Conservation (phyloP, 2,888 invertebrate species). For the Noctua pronuba region DNA sequence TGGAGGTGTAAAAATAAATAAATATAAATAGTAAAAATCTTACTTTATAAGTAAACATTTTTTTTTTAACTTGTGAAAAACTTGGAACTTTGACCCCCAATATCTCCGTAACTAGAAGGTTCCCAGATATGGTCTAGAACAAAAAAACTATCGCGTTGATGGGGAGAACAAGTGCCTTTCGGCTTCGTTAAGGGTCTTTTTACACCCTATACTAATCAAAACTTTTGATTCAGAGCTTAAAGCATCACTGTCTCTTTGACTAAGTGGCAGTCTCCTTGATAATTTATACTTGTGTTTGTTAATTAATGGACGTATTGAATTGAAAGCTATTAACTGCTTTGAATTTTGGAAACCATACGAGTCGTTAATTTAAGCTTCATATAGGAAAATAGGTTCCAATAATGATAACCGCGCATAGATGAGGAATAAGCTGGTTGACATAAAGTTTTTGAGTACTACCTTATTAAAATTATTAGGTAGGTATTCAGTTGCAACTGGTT, state of each 20-base stretch:
- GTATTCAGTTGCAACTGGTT: background rate
- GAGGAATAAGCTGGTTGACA: background rate
- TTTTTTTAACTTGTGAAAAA: too few species aligned
- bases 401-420: background rate
- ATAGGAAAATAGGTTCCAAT: background rate
- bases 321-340: background rate
- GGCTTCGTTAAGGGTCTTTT: too few species aligned
- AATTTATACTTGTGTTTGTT: background rate
- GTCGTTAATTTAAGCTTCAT: background rate
- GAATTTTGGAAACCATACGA: background rate
- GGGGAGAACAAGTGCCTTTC: too few species aligned
- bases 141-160: too few species aligned
- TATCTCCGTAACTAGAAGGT: too few species aligned
- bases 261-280: background rate
- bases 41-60: too few species aligned
- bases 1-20: too few species aligned
- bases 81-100: too few species aligned
- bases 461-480: background rate
- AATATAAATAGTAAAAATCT: too few species aligned
- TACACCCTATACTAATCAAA: constrained; percentile 4
- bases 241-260: background rate
- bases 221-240: background rate
- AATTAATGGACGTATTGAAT: background rate
- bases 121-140: too few species aligned
- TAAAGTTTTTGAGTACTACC: background rate